A percentile compares a stretch with the other conserved stretches of the same genome.
phyloP scores from a whole-genome alignment of 1,140 invertebrate genomes.

The Leptinotarsa texana region DNA sequence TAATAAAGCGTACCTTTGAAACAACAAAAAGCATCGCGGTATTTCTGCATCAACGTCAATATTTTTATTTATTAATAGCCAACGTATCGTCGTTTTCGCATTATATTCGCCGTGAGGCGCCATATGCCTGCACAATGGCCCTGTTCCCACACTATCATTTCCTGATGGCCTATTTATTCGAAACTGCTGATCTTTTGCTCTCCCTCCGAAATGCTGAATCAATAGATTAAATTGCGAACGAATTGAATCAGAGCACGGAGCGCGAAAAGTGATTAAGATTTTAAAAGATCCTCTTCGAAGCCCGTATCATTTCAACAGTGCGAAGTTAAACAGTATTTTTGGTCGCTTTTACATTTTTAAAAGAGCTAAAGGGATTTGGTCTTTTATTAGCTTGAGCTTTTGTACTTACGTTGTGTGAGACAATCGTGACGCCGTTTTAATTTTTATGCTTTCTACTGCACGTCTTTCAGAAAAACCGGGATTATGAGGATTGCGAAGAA shows the following conservation, averaged over 20 bases:
- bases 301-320: slow-evolving; percentile 46
- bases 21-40: slow-evolving; percentile 4
- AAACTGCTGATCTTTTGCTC: slow-evolving; percentile 53
- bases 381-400: slow-evolving; percentile 45
- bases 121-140: slow-evolving; percentile 64
- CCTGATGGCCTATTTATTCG: slow-evolving; percentile 53
- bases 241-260: slow-evolving; percentile 47
- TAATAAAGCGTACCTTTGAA: slow-evolving; percentile 14
- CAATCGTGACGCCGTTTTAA: slow-evolving; percentile 43
- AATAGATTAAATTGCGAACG: slow-evolving; percentile 53
- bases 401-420: slow-evolving; percentile 37
- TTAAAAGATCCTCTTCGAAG: slow-evolving; percentile 46
- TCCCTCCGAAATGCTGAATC: slow-evolving; percentile 51
- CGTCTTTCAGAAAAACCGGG: slow-evolving; percentile 22
- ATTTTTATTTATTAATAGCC: slow-evolving; percentile 39
- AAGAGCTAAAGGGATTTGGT: slow-evolving; percentile 47
- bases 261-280: slow-evolving; percentile 54
- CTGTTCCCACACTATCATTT: slow-evolving; percentile 59
- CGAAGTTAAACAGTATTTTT: slow-evolving; percentile 45
- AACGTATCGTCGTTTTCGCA: slow-evolving; percentile 11
- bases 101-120: slow-evolving; percentile 46
- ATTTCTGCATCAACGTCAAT: slow-evolving; percentile 26
- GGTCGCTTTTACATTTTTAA: slow-evolving; percentile 48
- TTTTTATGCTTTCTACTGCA: slow-evolving; percentile 37
- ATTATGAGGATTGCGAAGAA: slow-evolving; percentile 13